Base-by-base conservation (phyloP, 1,140 invertebrate genomes). In the Drosophila albomicans region DNA sequence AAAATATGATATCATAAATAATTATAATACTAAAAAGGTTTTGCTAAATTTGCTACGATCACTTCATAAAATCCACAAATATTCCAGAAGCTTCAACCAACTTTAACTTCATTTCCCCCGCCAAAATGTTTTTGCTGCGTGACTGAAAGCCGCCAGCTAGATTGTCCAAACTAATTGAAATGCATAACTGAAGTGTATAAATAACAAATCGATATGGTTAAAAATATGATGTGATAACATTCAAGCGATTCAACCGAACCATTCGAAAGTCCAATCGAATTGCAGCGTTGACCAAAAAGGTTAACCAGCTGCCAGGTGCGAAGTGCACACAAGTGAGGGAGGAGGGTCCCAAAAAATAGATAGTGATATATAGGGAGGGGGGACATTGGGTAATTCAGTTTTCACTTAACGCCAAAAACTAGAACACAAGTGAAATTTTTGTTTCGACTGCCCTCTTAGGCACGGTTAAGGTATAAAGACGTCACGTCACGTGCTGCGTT, bases 341-440 rank as follows among this genome's bases (percentile, higher is more conserved):
- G 46, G 11, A n/a, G 41, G 38, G 38, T 8, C 32, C 5, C 32
- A 10, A 73, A 41, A 59, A 38, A 68, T 16, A 25, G 20, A 25
- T 46, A 52, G 7, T 38, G 25, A 54, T 15, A 4, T 25, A 25
- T 25, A 25, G 20, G 20, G 20, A 45, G 51, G n/a, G 46, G 65
- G 48, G 20, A 57, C 48, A 35, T 68, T 32, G 49, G 25, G 38
- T 63, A 69, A 81, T 78, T 75, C 63, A 78, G 81, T 87, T 92
- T 92, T 92, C 90, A 91, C 90, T 88, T 80, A 66, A 72, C 74
- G 51, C 75, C 85, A 41, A 79, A 91, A 92, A 92, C 82, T 91
- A 92, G 91, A 92, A 92, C 91, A 89, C 77, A 91, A 92, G 91
- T 92, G 91, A 92, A 92, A 92, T 91, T 92, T 92, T 81, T 76